phyloP scores from a whole-genome alignment of 2,888 invertebrate species.

The Polydrusus pterygomalis region DNA sequence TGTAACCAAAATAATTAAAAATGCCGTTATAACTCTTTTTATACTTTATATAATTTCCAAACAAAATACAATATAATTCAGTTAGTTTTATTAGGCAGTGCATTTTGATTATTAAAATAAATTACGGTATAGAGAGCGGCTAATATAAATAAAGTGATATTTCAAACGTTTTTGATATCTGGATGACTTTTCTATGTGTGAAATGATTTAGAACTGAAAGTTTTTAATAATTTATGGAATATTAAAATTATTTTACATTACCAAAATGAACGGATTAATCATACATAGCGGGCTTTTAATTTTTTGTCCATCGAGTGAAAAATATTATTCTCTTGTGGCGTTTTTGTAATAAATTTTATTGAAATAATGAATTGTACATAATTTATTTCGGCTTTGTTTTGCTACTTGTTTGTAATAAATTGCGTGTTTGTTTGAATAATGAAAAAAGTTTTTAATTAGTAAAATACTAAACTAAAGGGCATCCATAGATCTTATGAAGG shows the following conservation, averaged over 20 bases:
- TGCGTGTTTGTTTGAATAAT: conserved; percentile 8
- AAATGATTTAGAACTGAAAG: conserved; percentile 51
- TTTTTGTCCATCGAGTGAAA: conserved; percentile 43
- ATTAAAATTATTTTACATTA: conserved; percentile 56
- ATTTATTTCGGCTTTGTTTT: conserved; percentile 27
- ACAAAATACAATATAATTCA: conserved; percentile 42
- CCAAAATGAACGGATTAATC: conserved; percentile 55
- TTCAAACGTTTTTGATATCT: conserved; percentile 54
- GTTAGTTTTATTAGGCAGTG: conserved; percentile 39
- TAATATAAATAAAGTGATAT: conserved; percentile 52
- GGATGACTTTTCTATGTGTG: conserved; percentile 46
- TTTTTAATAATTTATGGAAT: conserved; percentile 56
- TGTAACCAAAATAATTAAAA: conserved; percentile 11
- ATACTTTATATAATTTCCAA: conserved; percentile 13
- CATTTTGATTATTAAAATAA: conserved; percentile 50
- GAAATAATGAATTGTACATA: conserved; percentile 31
- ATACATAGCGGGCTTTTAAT: conserved; percentile 51
- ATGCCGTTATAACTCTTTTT: neutral
- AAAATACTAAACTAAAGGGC: neutral
- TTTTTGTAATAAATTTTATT: conserved; percentile 41
- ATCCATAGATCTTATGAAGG: neutral
- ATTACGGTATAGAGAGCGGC: conserved; percentile 32
- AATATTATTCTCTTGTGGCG: conserved; percentile 48
- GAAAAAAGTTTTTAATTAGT: conserved; percentile 13
- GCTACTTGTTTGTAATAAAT: conserved; percentile 25